A percentile compares a stretch with the other conserved stretches of the same genome.
Conservation (phyloP, 2,797 vertebrate species). For the Periparus ater region DNA sequence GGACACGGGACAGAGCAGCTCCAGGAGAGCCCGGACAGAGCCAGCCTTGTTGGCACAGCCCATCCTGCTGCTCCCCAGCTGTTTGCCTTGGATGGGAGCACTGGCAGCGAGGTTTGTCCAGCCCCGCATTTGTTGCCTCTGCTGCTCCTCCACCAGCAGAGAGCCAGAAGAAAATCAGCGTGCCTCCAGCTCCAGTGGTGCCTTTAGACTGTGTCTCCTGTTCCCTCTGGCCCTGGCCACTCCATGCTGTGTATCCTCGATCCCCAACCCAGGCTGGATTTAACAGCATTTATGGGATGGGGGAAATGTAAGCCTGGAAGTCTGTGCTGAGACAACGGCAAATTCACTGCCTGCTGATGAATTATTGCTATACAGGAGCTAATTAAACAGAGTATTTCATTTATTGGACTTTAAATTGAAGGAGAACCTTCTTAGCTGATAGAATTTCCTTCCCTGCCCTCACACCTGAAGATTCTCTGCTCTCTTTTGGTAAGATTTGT, state of each 20-base stretch:
- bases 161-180: neutral
- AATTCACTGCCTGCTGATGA: neutral
- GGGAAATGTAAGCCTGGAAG: neutral
- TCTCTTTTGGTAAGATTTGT: neutral
- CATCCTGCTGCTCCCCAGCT: neutral
- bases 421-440: neutral
- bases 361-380: neutral
- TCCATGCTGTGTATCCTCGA: fast-evolving
- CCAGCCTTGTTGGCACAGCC: neutral
- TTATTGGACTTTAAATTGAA: neutral
- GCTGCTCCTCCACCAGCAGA: neutral
- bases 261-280: fast-evolving
- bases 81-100: constrained; percentile 1
- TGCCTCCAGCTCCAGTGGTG: neutral
- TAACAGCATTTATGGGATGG: fast-evolving
- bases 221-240: neutral
- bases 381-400: neutral
- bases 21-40: neutral
- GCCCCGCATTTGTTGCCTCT: neutral
- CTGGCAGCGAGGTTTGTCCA: neutral
- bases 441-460: neutral
- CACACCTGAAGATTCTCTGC: neutral
- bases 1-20: neutral
- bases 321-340: neutral
- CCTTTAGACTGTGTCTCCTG: fast-evolving